Conservation (phyloP, 2,113 vertebrate genomes). For the Forbesichthys agassizii region DNA sequence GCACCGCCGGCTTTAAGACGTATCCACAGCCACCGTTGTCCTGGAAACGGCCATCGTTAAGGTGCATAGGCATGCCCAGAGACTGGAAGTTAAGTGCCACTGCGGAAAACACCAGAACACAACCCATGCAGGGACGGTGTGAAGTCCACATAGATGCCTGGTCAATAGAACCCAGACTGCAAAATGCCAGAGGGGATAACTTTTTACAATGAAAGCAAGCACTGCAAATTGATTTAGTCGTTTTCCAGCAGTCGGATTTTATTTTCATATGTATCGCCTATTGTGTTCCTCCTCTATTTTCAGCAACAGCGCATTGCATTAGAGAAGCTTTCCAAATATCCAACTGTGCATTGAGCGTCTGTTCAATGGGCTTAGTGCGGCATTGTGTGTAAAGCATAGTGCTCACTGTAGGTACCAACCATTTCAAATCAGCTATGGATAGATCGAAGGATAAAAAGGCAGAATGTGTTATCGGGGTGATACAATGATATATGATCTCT, state of each 20-base stretch:
- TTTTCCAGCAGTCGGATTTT: not conserved
- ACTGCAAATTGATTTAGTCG: conserved; percentile 14
- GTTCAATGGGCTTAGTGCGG: conserved; percentile 5
- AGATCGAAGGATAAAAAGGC: not conserved
- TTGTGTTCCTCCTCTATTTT: not conserved
- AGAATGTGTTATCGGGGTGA: conserved; percentile 3
- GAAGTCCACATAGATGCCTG: no score
- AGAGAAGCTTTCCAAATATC: conserved; percentile 22
- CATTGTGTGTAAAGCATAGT: conserved; percentile 7
- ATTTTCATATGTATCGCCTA: not conserved
- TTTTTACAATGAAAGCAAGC: conserved; percentile 22
- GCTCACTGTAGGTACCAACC: not conserved
- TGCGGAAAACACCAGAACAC: conserved; percentile 52
- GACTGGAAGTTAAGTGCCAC: conserved; percentile 92
- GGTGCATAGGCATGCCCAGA: conserved; percentile 79
- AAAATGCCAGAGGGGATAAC: conserved; percentile 16
- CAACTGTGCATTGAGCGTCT: conserved; percentile 17
- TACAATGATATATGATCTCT: not conserved
- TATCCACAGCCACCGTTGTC: conserved; percentile 89
- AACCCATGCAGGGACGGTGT: not conserved
- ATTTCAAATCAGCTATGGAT: conserved; percentile 2
- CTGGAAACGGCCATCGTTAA: conserved; percentile 86
- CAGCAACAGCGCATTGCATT: conserved; percentile 42
- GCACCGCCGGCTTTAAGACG: conserved; percentile 81
- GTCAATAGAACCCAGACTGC: no score